phyloP scores from a whole-genome alignment of 2,113 vertebrate genomes.

The Cynopterus brachyotis region DNA sequence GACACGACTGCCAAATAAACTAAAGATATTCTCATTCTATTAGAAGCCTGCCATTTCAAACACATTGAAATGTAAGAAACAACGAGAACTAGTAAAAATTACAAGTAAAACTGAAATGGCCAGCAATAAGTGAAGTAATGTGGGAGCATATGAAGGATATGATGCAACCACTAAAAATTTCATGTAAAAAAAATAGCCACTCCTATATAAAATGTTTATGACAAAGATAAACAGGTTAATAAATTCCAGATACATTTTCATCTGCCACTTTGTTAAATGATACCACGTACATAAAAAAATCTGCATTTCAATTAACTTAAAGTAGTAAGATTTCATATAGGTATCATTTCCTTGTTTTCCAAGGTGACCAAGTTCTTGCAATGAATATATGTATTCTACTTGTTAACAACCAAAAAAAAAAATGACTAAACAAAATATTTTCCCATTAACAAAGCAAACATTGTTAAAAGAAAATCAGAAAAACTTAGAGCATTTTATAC shows the following conservation, averaged over 20 bases:
- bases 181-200: neutral
- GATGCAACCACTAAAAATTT: neutral
- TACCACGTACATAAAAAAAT: neutral
- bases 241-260: slow-evolving; percentile 30
- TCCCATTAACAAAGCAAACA: neutral
- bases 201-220: neutral
- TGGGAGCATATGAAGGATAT: neutral
- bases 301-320: neutral
- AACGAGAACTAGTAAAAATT: neutral
- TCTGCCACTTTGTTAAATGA: neutral
- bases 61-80: neutral
- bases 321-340: neutral
- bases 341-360: neutral
- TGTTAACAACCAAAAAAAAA: neutral
- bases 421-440: neutral
- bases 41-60: neutral
- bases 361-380: neutral
- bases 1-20: neutral
- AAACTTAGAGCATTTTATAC: neutral
- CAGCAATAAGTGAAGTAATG: neutral
- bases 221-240: neutral
- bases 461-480: neutral
- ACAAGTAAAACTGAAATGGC: neutral
- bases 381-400: neutral
- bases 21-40: neutral